Base-by-base conservation (phyloP, 2,113 vertebrate species). In the Prunella himalayana region DNA sequence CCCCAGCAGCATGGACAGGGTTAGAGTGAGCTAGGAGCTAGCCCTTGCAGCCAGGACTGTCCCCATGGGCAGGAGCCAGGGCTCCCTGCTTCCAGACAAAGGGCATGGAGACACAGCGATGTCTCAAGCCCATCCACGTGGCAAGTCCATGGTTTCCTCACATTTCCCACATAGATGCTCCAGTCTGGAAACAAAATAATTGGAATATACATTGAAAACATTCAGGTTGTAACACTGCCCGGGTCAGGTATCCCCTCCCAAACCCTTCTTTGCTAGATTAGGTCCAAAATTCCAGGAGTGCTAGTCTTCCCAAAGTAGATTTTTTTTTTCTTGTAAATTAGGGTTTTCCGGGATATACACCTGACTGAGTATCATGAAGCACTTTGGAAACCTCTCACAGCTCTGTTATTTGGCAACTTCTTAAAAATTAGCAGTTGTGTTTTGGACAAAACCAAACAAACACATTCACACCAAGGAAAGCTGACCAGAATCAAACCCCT, bases 311-410 rank as follows among this genome's bases (percentile, higher is more conserved):
- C 21, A 63, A 47, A 44, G 7, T 1, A 54, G n/a, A 87, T 2
- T 5, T 25, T 57, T 2, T 4, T 31, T 54, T 63, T 83, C 37
- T 33, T 9, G 8, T 11, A 54, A 37, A 51, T 21, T 7, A 5
- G 4, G 1, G 2, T 28, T 88, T 92, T 61, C 27, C 56, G 56
- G 60, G 21, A 80, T 51, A 71, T 14, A 39, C 5, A 22, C 1
- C 17, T 45, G 7, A 33, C 23, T 56, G 21, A 68, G 8, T 17
- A 16, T 53, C 2, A 0, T 0, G 0, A 0, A 68, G 30, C 33
- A 22, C 11, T 73, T 70, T 9, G 16, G 42, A 76, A 75, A 66
- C 10, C 7, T 57, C 22, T 64, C 6, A 9, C 28, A 68, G 51
- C 33, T 12, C 3, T 12, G 13, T 53, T 30, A 17, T 14, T 10